Conservation (phyloP, 2,888 invertebrate genomes). For the Noctua pronuba region DNA sequence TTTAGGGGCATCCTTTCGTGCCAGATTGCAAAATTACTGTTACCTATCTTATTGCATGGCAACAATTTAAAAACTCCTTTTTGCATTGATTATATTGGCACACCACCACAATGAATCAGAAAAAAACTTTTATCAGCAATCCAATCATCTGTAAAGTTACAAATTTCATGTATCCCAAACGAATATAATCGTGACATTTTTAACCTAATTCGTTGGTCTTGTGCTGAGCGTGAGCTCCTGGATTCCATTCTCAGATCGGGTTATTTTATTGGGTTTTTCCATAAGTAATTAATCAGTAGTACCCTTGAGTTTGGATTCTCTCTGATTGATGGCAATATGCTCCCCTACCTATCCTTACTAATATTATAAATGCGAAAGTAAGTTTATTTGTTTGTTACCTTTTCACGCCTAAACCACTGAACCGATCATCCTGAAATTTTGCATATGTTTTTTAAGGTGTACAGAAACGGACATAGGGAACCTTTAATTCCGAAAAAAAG, state of each 20-base stretch:
- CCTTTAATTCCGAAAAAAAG: too few relatives aligned
- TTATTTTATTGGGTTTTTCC: too few relatives aligned
- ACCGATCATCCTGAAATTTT: too few relatives aligned
- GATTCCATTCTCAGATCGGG: neutral
- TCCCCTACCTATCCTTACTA: too few relatives aligned
- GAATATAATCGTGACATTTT: neutral
- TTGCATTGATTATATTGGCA: neutral
- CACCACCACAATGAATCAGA: neutral
- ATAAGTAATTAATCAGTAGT: neutral
- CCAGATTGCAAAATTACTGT: neutral
- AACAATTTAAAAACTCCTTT: neutral
- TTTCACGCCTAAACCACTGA: too few relatives aligned
- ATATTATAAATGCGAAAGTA: too few relatives aligned
- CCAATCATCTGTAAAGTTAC: neutral
- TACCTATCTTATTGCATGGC: neutral
- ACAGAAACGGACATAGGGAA: too few relatives aligned
- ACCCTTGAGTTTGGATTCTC: neutral
- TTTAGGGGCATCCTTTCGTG: neutral
- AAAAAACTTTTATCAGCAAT: neutral
- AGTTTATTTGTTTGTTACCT: too few relatives aligned
- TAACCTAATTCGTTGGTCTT: neutral
- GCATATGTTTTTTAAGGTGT: too few relatives aligned
- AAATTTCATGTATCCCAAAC: constrained; percentile 8
- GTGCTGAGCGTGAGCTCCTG: neutral
- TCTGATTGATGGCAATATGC: neutral